phyloP scores from a whole-genome alignment of 2,797 vertebrate genomes.

The Xenops minutus region DNA sequence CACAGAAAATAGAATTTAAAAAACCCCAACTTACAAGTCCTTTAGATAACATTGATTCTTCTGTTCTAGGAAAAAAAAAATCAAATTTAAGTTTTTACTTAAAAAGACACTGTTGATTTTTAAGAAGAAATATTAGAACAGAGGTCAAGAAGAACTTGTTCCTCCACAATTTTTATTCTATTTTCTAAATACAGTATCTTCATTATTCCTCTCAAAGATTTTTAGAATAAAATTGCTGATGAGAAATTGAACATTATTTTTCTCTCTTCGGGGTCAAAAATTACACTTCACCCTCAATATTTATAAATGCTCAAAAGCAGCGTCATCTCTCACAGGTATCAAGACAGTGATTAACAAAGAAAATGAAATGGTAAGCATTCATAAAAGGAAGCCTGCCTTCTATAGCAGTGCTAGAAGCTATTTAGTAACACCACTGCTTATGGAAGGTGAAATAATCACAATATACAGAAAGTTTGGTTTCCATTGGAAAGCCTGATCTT shows the following conservation, averaged over 20 bases:
- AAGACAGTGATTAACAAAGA: neutral
- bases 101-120: neutral
- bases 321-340: neutral
- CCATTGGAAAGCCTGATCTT: neutral
- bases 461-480: neutral
- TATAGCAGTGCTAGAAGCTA: neutral
- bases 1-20: neutral
- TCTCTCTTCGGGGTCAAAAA: neutral
- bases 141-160: neutral
- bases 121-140: neutral
- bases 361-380: neutral
- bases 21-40: conserved; percentile 84
- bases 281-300: neutral
- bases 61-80: conserved; percentile 80
- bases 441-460: neutral
- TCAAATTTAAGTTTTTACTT: neutral
- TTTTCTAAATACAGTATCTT: neutral
- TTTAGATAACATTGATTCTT: conserved; percentile 90
- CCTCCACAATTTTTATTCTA: neutral
- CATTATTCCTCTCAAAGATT: neutral
- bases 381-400: neutral
- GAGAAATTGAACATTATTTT: neutral
- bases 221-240: neutral
- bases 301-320: neutral
- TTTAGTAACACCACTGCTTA: neutral